These are phyloP conservation scores for Tolmerus cingulatus DNA, from an alignment of 2,888 invertebrate species.

Conservation along the genomic window DNA sequence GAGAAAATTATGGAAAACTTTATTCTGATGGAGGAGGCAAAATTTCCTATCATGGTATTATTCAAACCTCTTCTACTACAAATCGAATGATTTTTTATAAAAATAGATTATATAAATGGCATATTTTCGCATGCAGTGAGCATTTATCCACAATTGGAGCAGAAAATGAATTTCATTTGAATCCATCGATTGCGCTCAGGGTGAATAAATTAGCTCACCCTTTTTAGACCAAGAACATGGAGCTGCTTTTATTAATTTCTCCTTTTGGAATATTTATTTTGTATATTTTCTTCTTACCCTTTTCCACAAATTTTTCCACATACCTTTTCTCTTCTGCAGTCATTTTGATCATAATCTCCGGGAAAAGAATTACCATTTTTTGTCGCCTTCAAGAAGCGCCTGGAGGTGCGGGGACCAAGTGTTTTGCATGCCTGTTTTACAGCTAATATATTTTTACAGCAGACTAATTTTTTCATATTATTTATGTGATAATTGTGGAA, in stretches of 20 bases:
- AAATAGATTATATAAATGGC: neutral
- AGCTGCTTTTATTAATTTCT: conserved; percentile 16
- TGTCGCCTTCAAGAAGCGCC: conserved; percentile 4
- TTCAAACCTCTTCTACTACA: too few relatives aligned
- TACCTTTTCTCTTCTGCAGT: neutral
- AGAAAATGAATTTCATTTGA: conserved; percentile 14
- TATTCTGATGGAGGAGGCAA: too few relatives aligned
- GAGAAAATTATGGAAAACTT: too few relatives aligned
- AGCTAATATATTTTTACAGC: conserved; percentile 34
- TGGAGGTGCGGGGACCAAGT: neutral
- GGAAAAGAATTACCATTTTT: conserved; percentile 32
- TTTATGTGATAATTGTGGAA: conserved; percentile 38
- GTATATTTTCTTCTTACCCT: neutral
- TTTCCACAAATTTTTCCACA: neutral
- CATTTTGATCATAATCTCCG: conserved; percentile 2
- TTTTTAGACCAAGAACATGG: neutral
- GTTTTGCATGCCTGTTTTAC: conserved; percentile 39
- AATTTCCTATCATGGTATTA: too few relatives aligned
- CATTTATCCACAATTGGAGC: neutral
- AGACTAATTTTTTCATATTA: conserved; percentile 37
- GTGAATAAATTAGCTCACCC: conserved; percentile 34
- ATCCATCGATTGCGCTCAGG: conserved; percentile 5
- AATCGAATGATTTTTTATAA: too few relatives aligned
- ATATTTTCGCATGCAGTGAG: neutral
- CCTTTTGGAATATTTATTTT: conserved; percentile 29